Conservation (phyloP, 2,113 vertebrate genomes). For the Lepus timidus region DNA sequence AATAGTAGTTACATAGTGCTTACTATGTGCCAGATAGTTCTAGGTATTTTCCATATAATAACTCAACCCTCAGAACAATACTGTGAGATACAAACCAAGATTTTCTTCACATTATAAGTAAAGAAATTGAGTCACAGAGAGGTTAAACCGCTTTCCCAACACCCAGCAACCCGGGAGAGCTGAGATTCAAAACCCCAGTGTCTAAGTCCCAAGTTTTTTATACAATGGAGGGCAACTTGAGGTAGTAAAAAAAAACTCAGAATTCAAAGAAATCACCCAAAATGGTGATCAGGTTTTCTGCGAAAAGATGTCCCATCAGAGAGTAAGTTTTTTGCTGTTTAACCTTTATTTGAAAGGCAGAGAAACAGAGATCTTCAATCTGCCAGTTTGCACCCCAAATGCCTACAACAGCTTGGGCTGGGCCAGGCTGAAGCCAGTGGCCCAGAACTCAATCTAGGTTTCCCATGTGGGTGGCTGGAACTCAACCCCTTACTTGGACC, state of each 20-base stretch:
- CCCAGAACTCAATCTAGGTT: too few relatives aligned
- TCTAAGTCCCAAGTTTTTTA: neutral
- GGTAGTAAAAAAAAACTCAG: neutral
- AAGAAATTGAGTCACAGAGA: neutral
- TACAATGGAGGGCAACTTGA: neutral
- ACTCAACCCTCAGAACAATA: neutral
- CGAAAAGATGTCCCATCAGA: neutral
- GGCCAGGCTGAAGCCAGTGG: too few relatives aligned
- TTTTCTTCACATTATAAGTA: neutral
- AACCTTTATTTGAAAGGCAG: too few relatives aligned
- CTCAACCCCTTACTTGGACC: too few relatives aligned
- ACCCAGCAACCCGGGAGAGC: neutral
- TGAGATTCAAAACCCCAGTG: neutral
- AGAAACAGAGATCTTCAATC: too few relatives aligned
- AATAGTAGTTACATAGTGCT: neutral
- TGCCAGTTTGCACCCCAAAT: too few relatives aligned
- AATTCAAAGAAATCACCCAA: constrained; percentile 27
- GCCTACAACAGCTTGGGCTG: too few relatives aligned
- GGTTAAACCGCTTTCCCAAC: neutral
- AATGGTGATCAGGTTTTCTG: neutral
- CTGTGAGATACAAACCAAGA: neutral
- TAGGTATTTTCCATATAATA: constrained; percentile 8
- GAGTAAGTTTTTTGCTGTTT: neutral
- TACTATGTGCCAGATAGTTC: neutral
- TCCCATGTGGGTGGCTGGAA: too few relatives aligned